Evolutionary conservation across 2,113 vertebrate species (phyloP).

Genomic region (rabbit (Oryctolagus cuniculus)): mOryCun1.1 NC_091452.1:7283501-7284000

Average conservation of each 20-base stretch:
- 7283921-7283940: too few species aligned
- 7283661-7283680: neutral
- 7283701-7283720: neutral
- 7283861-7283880: too few species aligned
- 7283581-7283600: neutral
- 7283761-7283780: neutral
- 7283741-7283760: neutral
- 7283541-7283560: neutral
- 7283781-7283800: conserved; percentile 5
- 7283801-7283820: neutral
- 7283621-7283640: neutral
- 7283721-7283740: neutral
- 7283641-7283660: neutral
- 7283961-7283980: too few species aligned
- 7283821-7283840: too few species aligned
- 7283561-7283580: conserved; percentile 11
- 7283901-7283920: too few species aligned
- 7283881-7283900: too few species aligned
- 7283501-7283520: neutral
- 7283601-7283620: neutral
- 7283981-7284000: too few species aligned
- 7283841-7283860: too few species aligned
- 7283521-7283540: neutral
- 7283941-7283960: too few species aligned
- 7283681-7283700: rapidly evolving